Evolutionary conservation across 2,797 vertebrate species (phyloP), one percentile per base, ranked within the genome.

Genomic region (Epinephelus malabaricus): DNA sequence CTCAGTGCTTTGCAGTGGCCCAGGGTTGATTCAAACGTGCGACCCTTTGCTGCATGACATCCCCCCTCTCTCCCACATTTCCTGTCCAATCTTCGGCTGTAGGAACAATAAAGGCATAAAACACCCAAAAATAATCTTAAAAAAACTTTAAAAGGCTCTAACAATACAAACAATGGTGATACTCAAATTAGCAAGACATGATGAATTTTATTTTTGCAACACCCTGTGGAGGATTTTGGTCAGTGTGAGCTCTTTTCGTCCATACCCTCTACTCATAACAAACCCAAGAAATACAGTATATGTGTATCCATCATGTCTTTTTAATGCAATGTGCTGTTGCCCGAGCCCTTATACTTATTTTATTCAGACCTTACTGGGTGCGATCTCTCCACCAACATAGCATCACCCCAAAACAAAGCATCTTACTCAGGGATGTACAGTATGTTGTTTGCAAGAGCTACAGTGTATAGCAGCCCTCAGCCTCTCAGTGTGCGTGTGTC

Each of bases 391-490:
- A 27, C 49, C 14, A 73, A 73, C 59, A 70, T 68, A 46, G 21
- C 34, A 55, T 73, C 23, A 34, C 62, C 72, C 55, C 76, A 81
- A 66, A 45, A 46, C 76, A 53, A 67, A 21, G 1, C 38, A 66
- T 25, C 65, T 67, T 73, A 74, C 50, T 55, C 40, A 54, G 51
- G 7, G 64, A 79, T 76, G 23, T 49, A 43, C 40, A 43, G 40
- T 43, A 59, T 50, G 50, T 53, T 50, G 51, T 55, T 46, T n/a
- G n/a, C 25, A 59, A 23, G 46, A 53, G 38, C 34, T 19, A 19
- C 23, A 5, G 3, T 27, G 27, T 49, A 62, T 53, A 69, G 50
- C 34, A 64, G 40, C 40, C 54, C 6, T 34, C 10, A 38, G 23
- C 38, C 45, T 59, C 23, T 56, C 34, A 49, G 61, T 58, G 43